Base-by-base conservation (phyloP, 2,888 invertebrate genomes). In the Conops quadrifasciatus region DNA sequence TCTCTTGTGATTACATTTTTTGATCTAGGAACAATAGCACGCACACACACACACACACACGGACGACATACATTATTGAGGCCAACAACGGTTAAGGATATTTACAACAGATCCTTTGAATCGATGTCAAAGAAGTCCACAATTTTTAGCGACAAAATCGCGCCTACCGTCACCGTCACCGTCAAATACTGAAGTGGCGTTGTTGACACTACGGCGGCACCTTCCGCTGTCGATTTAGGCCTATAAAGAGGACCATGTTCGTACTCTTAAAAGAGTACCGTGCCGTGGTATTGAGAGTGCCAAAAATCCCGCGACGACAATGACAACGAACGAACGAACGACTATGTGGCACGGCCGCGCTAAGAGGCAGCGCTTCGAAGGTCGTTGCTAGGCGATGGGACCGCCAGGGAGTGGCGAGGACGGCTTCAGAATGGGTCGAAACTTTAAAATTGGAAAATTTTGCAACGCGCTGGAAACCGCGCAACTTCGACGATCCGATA, bases 71-170 rank as follows among this genome's bases (percentile, higher is more conserved):
- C 1, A 49, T 24, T 19, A 21, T 16, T 9, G 30, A 16, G 19
- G 56, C 45, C 45, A 7, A 62, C 43, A 56, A 13, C 7, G 26
- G 21, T 21, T 16, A 45, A 30, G 16, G 5, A n/a, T 19, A 60
- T 19, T 62, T 36, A n/a, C 28, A 30, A 28, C 30, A 26, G 65
- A 65, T 56, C 66, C 66, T 66, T 56, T 56, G 56, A 30, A 47
- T 36, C 15, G 3, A 36, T 7, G 4, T 59, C 59, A 47, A 24
- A 45, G 1, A n/a, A 59, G 9, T 28, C 63, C 24, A 70, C n/a
- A 64, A 70, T 65, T 73, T 68, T 72, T 51, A 71, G 64, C 70
- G 70, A 59, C 70, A 70, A 66, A 69, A 69, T 66, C 26, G 45
- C 49, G 13, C 19, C 43, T 9, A n/a, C 36, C 13, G 45, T 5